These are phyloP conservation scores for Argopecten irradians DNA, from an alignment of 1,140 invertebrate species.

Conservation along the genomic window DNA sequence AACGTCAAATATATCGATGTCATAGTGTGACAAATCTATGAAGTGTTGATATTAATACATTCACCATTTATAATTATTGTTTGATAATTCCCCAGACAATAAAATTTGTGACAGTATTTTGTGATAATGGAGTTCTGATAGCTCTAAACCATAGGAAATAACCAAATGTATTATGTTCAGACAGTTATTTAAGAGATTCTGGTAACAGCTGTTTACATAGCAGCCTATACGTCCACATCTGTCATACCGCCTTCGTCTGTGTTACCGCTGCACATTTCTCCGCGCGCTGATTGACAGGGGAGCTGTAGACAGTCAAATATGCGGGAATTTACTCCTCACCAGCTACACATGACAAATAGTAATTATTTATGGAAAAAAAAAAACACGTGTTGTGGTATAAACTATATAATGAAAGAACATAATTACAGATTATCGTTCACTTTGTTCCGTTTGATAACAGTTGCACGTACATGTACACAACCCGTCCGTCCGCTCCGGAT, in stretches of 20 bases:
- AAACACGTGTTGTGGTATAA: too few species aligned
- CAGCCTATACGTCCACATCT: neutral
- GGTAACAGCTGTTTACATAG: neutral
- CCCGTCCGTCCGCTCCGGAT: too few species aligned
- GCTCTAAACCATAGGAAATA: neutral
- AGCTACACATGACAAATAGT: neutral
- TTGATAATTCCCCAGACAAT: neutral
- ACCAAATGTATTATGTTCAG: neutral
- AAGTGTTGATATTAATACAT: too few species aligned
- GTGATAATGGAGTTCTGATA: neutral
- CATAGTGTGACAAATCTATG: too few species aligned
- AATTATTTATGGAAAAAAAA: neutral
- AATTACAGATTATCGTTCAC: too few species aligned
- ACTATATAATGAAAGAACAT: too few species aligned
- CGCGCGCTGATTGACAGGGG: neutral
- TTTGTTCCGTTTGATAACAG: too few species aligned
- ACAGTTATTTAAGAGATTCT: neutral
- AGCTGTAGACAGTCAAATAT: neutral
- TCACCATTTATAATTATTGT: neutral
- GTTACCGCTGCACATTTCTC: neutral
- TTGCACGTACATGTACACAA: too few species aligned
- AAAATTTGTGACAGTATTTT: neutral
- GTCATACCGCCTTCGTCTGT: neutral
- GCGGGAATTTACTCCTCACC: neutral
- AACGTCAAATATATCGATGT: neutral